phyloP scores from a whole-genome alignment of 2,888 invertebrate species.

The Morpho deidamia region DNA sequence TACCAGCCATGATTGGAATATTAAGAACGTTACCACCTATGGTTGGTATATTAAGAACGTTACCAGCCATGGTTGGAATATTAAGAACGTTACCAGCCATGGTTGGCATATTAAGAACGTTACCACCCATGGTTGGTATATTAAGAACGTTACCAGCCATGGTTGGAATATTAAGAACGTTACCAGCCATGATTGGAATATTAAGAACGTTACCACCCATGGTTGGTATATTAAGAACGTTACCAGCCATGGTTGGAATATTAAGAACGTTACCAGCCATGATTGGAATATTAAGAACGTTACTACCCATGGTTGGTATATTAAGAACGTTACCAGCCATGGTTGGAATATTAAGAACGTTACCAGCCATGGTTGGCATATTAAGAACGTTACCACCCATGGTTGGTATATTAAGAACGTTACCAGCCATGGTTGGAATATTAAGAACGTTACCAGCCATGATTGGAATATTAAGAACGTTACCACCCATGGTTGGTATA shows the following conservation, averaged over 20 bases:
- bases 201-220: constrained; percentile 3
- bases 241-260: background rate
- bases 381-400: constrained; percentile 3
- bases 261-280: constrained; percentile 3
- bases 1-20: background rate
- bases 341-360: background rate
- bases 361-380: background rate
- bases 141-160: constrained; percentile 3
- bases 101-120: background rate
- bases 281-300: background rate
- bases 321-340: constrained; percentile 3
- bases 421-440: background rate
- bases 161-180: background rate
- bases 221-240: background rate
- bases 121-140: background rate
- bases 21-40: constrained; percentile 2
- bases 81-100: constrained; percentile 3
- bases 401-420: background rate
- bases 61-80: background rate
- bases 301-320: background rate
- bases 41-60: background rate
- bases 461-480: background rate
- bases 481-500: background rate
- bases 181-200: background rate
- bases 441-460: constrained; percentile 3